phyloP scores from a whole-genome alignment of 1,140 invertebrate species.

The Rhopalosiphum padi region DNA sequence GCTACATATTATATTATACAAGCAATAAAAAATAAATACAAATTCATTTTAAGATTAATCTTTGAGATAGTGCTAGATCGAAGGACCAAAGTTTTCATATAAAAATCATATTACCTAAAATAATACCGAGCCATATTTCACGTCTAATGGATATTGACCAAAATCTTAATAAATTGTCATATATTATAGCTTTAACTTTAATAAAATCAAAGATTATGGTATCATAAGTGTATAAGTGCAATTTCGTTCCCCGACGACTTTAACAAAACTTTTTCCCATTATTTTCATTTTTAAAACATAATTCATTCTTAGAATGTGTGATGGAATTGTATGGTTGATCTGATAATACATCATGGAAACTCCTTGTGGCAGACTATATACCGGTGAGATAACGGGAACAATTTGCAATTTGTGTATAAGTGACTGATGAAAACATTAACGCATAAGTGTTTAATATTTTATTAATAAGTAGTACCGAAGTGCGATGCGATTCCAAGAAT shows the following conservation, averaged over 20 bases:
- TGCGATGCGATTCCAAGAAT: neutral
- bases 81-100: conserved; percentile 29
- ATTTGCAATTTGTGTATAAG: no score
- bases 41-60: conserved; percentile 13
- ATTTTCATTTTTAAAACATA: neutral
- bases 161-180: neutral
- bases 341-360: neutral
- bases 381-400: no score
- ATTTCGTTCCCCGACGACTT: neutral
- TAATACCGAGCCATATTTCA: neutral
- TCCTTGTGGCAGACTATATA: neutral
- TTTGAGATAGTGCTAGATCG: neutral
- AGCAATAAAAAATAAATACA: neutral
- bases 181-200: neutral
- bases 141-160: conserved; percentile 1
- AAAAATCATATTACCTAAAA: neutral
- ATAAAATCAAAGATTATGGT: neutral
- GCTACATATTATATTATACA: neutral
- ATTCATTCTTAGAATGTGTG: neutral
- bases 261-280: neutral
- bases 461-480: neutral
- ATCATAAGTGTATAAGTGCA: neutral
- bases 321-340: neutral
- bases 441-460: neutral
- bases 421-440: neutral